Conservation (phyloP, 2,888 invertebrate species). For the Encarsia formosa region DNA sequence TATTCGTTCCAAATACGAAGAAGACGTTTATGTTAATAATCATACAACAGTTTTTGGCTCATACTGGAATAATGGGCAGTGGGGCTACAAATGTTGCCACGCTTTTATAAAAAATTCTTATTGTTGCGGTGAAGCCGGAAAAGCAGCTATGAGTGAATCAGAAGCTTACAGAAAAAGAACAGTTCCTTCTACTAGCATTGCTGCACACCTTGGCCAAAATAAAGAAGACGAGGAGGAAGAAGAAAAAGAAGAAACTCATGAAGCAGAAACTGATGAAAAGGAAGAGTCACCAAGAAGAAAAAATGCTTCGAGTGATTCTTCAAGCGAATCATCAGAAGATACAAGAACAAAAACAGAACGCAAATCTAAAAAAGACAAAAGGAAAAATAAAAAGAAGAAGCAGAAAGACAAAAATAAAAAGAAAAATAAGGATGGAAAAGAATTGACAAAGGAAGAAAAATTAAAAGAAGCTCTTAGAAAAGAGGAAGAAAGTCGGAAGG, state of each 20-base stretch:
- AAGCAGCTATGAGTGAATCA: conserved; percentile 33
- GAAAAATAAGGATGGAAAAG: conserved; percentile 29
- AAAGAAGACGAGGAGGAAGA: conserved; percentile 7
- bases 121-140: conserved; percentile 76
- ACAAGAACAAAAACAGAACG: conserved; percentile 22
- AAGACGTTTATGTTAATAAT: conserved; percentile 88
- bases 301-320: conserved; percentile 26
- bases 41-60: conserved; percentile 96
- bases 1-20: conserved; percentile 85
- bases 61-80: conserved; percentile 85
- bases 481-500: conserved; percentile 60
- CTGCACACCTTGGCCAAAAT: neutral
- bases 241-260: conserved; percentile 36
- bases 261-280: conserved; percentile 7
- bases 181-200: neutral
- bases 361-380: conserved; percentile 31
- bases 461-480: conserved; percentile 58
- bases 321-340: conserved; percentile 26
- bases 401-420: conserved; percentile 38
- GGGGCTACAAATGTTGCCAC: conserved; percentile 97
- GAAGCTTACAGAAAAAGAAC: conserved; percentile 10
- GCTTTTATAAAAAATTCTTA: conserved; percentile 87
- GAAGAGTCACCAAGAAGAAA: conserved; percentile 1
- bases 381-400: conserved; percentile 36
- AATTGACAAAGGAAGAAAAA: conserved; percentile 27